phyloP scores from a whole-genome alignment of 2,888 invertebrate species.

The Loripinus fragilis region DNA sequence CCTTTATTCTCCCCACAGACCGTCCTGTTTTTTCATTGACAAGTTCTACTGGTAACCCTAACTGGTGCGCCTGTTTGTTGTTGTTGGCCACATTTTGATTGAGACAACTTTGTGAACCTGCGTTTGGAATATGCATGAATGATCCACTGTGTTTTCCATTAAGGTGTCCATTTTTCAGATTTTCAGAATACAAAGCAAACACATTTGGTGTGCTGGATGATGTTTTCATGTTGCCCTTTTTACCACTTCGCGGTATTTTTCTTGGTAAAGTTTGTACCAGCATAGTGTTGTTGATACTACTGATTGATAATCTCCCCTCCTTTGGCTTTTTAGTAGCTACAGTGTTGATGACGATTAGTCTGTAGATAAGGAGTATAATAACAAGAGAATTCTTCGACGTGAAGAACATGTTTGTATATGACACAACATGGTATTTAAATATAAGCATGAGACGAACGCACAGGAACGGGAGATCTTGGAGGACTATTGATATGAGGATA shows the following conservation, averaged over 20 bases:
- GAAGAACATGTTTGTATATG: conserved; percentile 98
- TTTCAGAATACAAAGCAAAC: background rate
- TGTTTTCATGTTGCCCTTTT: background rate
- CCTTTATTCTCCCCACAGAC: background rate
- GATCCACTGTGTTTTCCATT: background rate
- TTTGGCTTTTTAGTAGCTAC: conserved; percentile 31
- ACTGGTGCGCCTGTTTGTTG: background rate
- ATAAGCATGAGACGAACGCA: conserved; percentile 89
- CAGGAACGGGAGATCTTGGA: conserved; percentile 82
- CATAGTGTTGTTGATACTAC: background rate
- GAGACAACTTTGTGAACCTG: background rate
- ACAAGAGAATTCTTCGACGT: conserved; percentile 96
- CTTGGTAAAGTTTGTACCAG: background rate
- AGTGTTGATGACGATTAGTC: conserved; percentile 85
- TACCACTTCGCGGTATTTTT: background rate
- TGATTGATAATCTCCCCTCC: background rate
- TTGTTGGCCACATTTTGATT: background rate
- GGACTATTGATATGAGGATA: conserved; percentile 78
- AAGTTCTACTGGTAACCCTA: background rate
- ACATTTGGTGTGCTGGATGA: background rate
- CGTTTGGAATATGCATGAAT: background rate
- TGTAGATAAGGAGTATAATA: conserved; percentile 93
- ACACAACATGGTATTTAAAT: conserved; percentile 93
- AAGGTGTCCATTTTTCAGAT: background rate
- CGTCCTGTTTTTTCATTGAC: background rate